Evolutionary conservation across 2,113 vertebrate genomes (phyloP).

Genomic region (Pionites leucogaster): DNA sequence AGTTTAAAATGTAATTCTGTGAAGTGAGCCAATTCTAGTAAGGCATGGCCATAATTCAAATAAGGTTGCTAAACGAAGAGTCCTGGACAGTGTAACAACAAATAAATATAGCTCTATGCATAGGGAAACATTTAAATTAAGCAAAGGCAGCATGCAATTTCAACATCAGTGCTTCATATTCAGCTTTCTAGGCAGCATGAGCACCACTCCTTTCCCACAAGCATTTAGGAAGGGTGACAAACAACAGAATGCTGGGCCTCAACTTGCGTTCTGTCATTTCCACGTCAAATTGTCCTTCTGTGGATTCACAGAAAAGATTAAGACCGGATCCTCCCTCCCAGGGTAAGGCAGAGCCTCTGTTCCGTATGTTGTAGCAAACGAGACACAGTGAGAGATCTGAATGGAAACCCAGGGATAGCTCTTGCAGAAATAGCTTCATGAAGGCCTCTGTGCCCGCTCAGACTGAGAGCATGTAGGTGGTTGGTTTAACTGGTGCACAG

Average conservation of each 20-base stretch:
- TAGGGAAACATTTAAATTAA: background rate
- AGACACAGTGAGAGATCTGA: background rate
- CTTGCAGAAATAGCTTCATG: background rate
- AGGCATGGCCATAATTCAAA: background rate
- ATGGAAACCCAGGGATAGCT: background rate
- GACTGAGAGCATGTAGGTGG: fast-evolving
- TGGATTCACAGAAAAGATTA: background rate
- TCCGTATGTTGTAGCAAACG: background rate
- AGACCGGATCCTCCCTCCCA: background rate
- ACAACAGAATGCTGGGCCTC: background rate
- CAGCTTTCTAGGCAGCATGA: background rate
- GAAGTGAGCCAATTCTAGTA: background rate
- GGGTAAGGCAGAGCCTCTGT: background rate
- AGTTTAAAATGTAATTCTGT: background rate
- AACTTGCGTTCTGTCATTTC: background rate
- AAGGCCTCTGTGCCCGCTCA: background rate
- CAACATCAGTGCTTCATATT: background rate
- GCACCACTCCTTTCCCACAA: background rate
- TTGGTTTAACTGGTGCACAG: background rate
- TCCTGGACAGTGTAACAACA: background rate
- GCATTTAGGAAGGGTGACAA: background rate
- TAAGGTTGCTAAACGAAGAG: background rate
- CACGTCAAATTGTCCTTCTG: background rate
- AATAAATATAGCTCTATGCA: background rate
- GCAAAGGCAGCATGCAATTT: background rate